Conservation (phyloP, 2,888 invertebrate genomes). For the Bruchidius siliquastri region DNA sequence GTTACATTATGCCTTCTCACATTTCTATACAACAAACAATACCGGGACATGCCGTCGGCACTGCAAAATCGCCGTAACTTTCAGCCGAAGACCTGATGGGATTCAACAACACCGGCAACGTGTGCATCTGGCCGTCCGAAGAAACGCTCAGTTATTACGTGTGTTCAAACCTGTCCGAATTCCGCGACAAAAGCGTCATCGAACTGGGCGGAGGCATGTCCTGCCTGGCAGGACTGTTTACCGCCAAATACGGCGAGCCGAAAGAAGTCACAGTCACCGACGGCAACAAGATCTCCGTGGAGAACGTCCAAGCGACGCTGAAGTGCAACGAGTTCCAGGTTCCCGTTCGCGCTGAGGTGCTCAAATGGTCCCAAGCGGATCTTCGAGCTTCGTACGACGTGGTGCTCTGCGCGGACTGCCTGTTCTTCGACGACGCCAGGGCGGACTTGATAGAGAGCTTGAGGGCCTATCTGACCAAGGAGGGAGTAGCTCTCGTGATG, state of each 20-base stretch:
- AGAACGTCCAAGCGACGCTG: constrained; percentile 65
- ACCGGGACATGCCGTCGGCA: neutral
- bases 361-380: constrained; percentile 53
- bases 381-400: constrained; percentile 56
- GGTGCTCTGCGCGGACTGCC: constrained; percentile 73
- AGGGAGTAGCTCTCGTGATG: constrained; percentile 68
- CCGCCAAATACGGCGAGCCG: constrained; percentile 63
- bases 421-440: constrained; percentile 72
- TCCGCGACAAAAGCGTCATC: constrained; percentile 63
- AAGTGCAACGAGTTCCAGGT: constrained; percentile 58
- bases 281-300: constrained; percentile 71
- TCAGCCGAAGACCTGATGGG: constrained; percentile 70
- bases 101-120: constrained; percentile 78
- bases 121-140: constrained; percentile 77
- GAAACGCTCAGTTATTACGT: constrained; percentile 68
- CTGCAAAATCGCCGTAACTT: neutral
- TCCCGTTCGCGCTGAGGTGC: constrained; percentile 40
- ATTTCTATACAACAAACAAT: neutral
- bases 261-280: constrained; percentile 67
- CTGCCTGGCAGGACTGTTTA: constrained; percentile 70
- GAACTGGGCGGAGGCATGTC: constrained; percentile 85
- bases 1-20: neutral
- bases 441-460: constrained; percentile 64
- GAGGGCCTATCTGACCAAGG: constrained; percentile 55
- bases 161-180: constrained; percentile 59